Evolutionary conservation across 1,140 invertebrate genomes (phyloP).

Genomic region (Zaprionus lachaisei): DNA sequence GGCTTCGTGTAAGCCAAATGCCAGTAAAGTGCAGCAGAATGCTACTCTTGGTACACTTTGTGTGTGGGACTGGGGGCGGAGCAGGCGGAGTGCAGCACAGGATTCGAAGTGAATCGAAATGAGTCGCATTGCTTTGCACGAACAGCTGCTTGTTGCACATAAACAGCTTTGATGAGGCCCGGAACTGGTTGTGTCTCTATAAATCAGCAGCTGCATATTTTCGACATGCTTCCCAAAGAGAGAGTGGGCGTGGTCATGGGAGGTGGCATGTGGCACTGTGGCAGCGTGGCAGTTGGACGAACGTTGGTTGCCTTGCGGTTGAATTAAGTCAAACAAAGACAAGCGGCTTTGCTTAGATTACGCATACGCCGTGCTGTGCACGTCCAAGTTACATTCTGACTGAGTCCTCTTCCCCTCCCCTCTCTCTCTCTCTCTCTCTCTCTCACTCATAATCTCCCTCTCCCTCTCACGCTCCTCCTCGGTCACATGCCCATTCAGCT

Average conservation of each 20-base stretch:
- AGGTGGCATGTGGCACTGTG: neutral
- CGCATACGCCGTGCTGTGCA: conserved; percentile 65
- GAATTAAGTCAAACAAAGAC: conserved; percentile 75
- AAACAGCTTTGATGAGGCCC: conserved; percentile 45
- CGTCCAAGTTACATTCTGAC: conserved; percentile 3
- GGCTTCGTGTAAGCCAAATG: neutral
- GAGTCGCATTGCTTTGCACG: neutral
- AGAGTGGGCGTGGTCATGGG: too few species aligned
- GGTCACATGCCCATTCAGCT: neutral
- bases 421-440: neutral
- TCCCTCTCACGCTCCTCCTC: neutral
- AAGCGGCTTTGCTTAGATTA: conserved; percentile 69
- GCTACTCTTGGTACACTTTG: neutral
- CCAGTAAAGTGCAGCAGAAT: conserved; percentile 61
- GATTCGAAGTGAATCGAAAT: neutral
- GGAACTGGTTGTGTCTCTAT: conserved; percentile 39
- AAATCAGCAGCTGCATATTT: conserved; percentile 69
- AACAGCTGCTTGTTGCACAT: conserved; percentile 31
- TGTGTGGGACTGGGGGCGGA: neutral
- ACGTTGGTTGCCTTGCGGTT: conserved; percentile 56
- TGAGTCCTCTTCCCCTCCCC: neutral
- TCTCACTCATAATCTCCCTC: neutral
- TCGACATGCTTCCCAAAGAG: conserved; percentile 1
- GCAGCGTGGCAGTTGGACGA: neutral
- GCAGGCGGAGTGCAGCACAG: neutral